These are phyloP conservation scores for Petrophora chlorosata DNA, from an alignment of 2,888 invertebrate species.

Conservation along the genomic window DNA sequence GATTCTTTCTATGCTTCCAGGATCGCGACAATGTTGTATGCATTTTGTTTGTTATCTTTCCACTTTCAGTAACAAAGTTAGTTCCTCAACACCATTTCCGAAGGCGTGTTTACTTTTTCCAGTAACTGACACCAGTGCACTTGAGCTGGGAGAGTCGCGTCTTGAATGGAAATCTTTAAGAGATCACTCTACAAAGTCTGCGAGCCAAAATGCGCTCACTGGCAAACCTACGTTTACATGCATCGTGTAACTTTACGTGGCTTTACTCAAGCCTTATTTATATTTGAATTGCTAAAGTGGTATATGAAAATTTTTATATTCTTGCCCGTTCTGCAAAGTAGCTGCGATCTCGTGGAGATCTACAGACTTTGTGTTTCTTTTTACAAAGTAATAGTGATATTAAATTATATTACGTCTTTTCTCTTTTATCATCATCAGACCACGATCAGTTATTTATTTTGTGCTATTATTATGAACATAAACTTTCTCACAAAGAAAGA, in stretches of 20 bases:
- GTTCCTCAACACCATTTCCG: constrained; percentile 12
- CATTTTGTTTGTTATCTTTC: constrained; percentile 15
- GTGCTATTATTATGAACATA: too few relatives aligned
- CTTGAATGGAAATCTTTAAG: constrained; percentile 25
- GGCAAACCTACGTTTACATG: constrained; percentile 19
- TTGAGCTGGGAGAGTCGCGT: constrained; percentile 16
- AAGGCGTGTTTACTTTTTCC: constrained; percentile 23
- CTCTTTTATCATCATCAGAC: not conserved
- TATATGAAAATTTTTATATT: constrained; percentile 10
- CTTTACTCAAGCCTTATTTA: constrained; percentile 19
- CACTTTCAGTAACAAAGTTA: constrained; percentile 24
- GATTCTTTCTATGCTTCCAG: not conserved
- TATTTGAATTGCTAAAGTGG: constrained; percentile 22
- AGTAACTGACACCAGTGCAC: constrained; percentile 28
- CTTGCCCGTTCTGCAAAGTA: not conserved
- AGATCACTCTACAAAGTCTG: constrained; percentile 24
- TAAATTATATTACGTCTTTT: not conserved
- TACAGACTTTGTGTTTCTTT: too few relatives aligned
- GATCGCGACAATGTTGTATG: constrained; percentile 11
- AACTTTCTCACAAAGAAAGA: too few relatives aligned
- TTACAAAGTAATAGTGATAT: not conserved
- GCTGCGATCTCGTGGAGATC: too few relatives aligned
- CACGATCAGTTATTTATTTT: too few relatives aligned
- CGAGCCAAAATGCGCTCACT: constrained; percentile 20
- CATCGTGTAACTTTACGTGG: constrained; percentile 18